Percentiles rank a stretch among this genome's conserved stretches.
phyloP scores from a whole-genome alignment of 2,113 vertebrate genomes.

The Psettodes erumei region DNA sequence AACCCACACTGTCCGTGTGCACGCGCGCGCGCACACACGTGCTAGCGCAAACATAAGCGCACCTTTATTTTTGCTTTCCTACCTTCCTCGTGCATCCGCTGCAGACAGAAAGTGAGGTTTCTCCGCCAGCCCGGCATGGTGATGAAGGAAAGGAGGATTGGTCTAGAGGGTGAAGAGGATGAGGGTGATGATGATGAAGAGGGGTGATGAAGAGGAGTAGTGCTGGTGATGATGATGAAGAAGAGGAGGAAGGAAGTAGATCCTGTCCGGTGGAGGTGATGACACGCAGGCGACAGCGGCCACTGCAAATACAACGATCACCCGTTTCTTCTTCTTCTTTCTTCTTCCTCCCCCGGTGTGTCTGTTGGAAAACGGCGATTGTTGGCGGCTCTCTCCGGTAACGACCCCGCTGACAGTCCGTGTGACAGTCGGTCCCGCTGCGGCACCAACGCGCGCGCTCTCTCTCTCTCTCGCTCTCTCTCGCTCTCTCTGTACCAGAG shows the following conservation, averaged over 20 bases:
- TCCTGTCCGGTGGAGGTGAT: slow-evolving; percentile 55
- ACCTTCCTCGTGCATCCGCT: slow-evolving; percentile 79
- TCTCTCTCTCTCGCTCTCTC: background rate
- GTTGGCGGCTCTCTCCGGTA: slow-evolving; percentile 55
- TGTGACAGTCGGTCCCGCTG: slow-evolving; percentile 75
- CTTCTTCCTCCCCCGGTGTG: slow-evolving; percentile 15
- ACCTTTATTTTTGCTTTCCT: slow-evolving; percentile 42
- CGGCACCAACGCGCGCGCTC: slow-evolving; percentile 53
- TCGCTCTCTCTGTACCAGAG: slow-evolving; percentile 20
- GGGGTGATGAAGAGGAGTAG: slow-evolving; percentile 20
- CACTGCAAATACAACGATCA: slow-evolving; percentile 1
- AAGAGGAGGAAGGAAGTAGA: slow-evolving; percentile 46
- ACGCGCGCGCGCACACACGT: background rate
- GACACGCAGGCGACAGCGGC: slow-evolving; percentile 38
- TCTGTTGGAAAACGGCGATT: slow-evolving; percentile 18
- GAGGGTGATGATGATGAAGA: slow-evolving; percentile 13
- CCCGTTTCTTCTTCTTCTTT: background rate
- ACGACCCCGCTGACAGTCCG: slow-evolving; percentile 66
- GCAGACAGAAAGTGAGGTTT: slow-evolving; percentile 80
- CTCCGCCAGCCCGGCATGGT: slow-evolving; percentile 78
- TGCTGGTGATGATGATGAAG: slow-evolving; percentile 23
- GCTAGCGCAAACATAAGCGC: slow-evolving; percentile 11
- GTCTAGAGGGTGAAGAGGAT: slow-evolving; percentile 9
- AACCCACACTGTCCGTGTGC: background rate
- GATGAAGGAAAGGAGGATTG: slow-evolving; percentile 41